A percentile compares a stretch with the other conserved stretches of the same genome.
These are phyloP conservation scores for Austrolebias charrua DNA, from an alignment of 2,797 vertebrate species.

Conservation along the genomic window DNA sequence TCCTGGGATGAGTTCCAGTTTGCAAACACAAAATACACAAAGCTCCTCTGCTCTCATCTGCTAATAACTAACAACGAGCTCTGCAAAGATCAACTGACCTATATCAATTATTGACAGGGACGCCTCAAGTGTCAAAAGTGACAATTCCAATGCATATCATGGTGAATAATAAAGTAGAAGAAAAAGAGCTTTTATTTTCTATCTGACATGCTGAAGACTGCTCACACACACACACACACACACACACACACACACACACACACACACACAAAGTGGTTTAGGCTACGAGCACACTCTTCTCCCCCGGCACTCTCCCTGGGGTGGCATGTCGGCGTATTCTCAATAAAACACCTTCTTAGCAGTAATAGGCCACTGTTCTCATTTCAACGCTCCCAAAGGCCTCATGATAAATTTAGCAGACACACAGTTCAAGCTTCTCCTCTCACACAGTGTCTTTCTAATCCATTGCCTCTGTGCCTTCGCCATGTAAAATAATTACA, in stretches of 20 bases:
- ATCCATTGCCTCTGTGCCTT: conserved; percentile 68
- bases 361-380: conserved; percentile 91
- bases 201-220: conserved; percentile 58
- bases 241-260: conserved; percentile 49
- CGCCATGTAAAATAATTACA: conserved; percentile 76
- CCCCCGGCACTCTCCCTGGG: conserved; percentile 78
- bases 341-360: conserved; percentile 96
- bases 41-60: conserved; percentile 61
- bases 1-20: conserved; percentile 64
- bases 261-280: conserved; percentile 63
- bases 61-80: conserved; percentile 72
- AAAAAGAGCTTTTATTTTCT: conserved; percentile 70
- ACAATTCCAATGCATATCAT: conserved; percentile 75
- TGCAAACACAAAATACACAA: conserved; percentile 73
- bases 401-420: conserved; percentile 91
- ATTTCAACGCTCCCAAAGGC: conserved; percentile 90
- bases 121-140: conserved; percentile 77
- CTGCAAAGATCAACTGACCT: conserved; percentile 68
- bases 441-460: conserved; percentile 71
- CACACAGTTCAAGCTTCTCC: conserved; percentile 83
- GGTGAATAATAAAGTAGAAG: conserved; percentile 73
- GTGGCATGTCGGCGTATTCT: conserved; percentile 81
- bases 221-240: conserved; percentile 51
- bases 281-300: conserved; percentile 65
- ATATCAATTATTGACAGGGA: conserved; percentile 78